Conservation (phyloP, 2,888 invertebrate species). For the Geophilus truncorum region DNA sequence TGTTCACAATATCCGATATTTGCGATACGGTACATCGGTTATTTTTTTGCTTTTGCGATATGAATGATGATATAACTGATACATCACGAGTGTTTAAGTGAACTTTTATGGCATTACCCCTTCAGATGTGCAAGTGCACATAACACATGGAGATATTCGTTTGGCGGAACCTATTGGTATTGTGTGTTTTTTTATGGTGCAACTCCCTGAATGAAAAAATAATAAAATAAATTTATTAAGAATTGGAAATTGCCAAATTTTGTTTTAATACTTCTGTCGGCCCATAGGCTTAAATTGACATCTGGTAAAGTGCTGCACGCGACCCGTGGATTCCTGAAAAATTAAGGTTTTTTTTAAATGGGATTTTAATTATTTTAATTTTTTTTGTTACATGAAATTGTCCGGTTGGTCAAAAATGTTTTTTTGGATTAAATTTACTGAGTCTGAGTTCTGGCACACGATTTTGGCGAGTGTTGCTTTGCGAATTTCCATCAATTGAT, state of each 20-base stretch:
- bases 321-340: constrained; percentile 70
- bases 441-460: constrained; percentile 84
- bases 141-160: constrained; percentile 52
- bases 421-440: constrained; percentile 76
- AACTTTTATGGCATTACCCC: constrained; percentile 50
- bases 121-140: constrained; percentile 54
- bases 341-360: too few relatives aligned
- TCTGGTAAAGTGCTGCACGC: constrained; percentile 74
- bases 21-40: too few relatives aligned
- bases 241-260: background rate
- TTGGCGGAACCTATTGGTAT: background rate
- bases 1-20: too few relatives aligned
- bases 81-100: background rate
- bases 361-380: background rate
- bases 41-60: background rate
- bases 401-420: constrained; percentile 86
- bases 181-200: background rate
- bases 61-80: background rate
- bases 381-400: constrained; percentile 64
- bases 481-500: constrained; percentile 74
- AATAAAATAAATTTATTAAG: background rate
- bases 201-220: background rate
- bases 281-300: constrained; percentile 76
- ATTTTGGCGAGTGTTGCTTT: constrained; percentile 79
- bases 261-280: constrained; percentile 53